phyloP scores from a whole-genome alignment of 2,113 vertebrate species.

The pig (Sus scrofa) region DNA sequence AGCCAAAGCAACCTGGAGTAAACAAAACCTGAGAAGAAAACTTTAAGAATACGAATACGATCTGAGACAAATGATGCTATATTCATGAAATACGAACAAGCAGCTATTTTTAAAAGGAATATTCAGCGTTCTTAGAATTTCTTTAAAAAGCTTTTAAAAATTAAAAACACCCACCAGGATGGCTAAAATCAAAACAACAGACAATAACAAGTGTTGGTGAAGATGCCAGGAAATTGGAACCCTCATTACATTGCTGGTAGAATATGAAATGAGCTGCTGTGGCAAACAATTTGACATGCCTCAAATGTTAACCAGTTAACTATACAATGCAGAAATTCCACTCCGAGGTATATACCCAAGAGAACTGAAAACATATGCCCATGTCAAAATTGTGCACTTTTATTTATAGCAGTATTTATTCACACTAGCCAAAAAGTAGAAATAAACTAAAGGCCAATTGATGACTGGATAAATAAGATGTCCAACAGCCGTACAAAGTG shows the following conservation, averaged over 20 bases:
- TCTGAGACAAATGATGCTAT: neutral
- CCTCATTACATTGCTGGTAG: neutral
- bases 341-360: neutral
- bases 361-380: neutral
- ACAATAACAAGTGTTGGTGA: neutral
- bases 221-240: neutral
- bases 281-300: neutral
- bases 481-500: accelerated
- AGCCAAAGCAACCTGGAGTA: neutral
- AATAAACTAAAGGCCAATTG: neutral
- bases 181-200: neutral
- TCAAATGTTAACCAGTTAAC: neutral
- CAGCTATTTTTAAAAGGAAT: neutral
- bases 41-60: neutral
- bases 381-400: neutral
- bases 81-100: neutral
- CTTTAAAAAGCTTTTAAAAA: neutral
- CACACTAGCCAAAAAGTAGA: neutral
- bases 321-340: neutral
- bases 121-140: neutral
- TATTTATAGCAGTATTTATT: neutral
- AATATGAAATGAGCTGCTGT: neutral
- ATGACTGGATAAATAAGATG: neutral
- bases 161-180: neutral
- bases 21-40: neutral